A percentile compares a stretch with the other conserved stretches of the same genome.
These are phyloP conservation scores for Nannospalax galili DNA, from an alignment of 2,113 vertebrate species.

Conservation along the genomic window DNA sequence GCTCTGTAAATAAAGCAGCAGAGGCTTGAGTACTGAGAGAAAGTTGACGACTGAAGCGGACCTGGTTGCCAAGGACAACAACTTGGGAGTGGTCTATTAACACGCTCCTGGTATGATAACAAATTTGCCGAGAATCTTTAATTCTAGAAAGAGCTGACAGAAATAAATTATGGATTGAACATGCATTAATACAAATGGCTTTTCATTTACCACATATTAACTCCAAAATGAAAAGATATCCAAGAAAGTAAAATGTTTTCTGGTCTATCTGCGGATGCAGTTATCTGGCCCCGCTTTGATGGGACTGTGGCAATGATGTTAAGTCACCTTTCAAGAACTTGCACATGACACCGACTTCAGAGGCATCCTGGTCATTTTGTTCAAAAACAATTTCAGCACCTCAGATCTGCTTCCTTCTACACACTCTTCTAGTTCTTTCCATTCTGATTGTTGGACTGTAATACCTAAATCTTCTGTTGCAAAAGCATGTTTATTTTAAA, in stretches of 20 bases:
- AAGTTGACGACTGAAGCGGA: not conserved
- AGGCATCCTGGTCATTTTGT: not conserved
- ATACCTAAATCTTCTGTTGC: not conserved
- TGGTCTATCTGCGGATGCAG: not conserved
- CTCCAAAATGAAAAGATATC: slow-evolving; percentile 56
- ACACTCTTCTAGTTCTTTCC: not conserved
- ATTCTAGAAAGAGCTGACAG: slow-evolving; percentile 51
- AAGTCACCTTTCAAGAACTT: too few relatives aligned
- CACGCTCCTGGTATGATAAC: not conserved
- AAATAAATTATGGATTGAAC: slow-evolving; percentile 39
- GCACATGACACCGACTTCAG: not conserved
- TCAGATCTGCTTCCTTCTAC: not conserved
- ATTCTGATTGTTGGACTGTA: not conserved
- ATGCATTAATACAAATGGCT: slow-evolving; percentile 61
- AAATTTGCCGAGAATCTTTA: slow-evolving; percentile 52
- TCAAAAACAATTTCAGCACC: not conserved
- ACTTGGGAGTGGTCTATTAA: slow-evolving; percentile 15
- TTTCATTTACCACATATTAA: slow-evolving; percentile 62
- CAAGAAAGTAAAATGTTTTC: slow-evolving; percentile 58
- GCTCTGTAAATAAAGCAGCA: not conserved
- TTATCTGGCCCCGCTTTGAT: not conserved
- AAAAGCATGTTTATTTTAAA: not conserved
- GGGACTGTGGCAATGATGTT: not conserved
- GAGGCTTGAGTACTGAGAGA: not conserved
- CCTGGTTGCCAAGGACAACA: slow-evolving; percentile 1